Percentiles rank a stretch among this genome's conserved stretches.
phyloP scores from a whole-genome alignment of 2,797 vertebrate species.

The Sebastes iracundus region DNA sequence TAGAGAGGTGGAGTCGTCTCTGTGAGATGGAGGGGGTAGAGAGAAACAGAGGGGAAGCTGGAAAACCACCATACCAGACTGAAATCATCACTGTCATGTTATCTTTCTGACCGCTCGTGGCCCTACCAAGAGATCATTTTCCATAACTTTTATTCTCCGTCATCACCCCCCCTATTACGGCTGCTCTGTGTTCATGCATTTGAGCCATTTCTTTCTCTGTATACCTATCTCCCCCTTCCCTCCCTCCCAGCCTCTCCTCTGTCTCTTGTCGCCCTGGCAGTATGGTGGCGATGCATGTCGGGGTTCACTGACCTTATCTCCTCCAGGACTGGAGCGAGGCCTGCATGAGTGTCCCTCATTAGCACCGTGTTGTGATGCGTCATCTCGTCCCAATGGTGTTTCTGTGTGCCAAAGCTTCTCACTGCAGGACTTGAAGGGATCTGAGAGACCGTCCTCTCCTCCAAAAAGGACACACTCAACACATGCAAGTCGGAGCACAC shows the following conservation, averaged over 20 bases:
- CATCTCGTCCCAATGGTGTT: slow-evolving; percentile 59
- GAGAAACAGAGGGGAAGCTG: slow-evolving; percentile 21
- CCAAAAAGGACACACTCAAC: slow-evolving; percentile 40
- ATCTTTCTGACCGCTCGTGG: not conserved
- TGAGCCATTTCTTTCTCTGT: slow-evolving; percentile 1
- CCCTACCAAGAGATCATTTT: slow-evolving; percentile 2
- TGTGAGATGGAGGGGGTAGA: slow-evolving; percentile 79
- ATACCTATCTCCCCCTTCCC: slow-evolving; percentile 3
- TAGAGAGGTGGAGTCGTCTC: slow-evolving; percentile 90
- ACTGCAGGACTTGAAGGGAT: slow-evolving; percentile 56
- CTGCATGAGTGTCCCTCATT: slow-evolving; percentile 71
- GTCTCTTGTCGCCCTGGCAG: slow-evolving; percentile 52
- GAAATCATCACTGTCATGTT: slow-evolving; percentile 22
- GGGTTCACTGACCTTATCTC: slow-evolving; percentile 58
- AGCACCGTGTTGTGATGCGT: slow-evolving; percentile 63
- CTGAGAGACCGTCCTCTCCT: slow-evolving; percentile 29
- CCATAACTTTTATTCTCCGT: slow-evolving; percentile 7
- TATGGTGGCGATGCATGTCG: slow-evolving; percentile 57
- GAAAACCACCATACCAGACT: slow-evolving; percentile 47
- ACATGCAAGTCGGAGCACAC: slow-evolving; percentile 60
- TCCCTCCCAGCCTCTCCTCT: slow-evolving; percentile 6
- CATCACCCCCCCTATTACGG: not conserved
- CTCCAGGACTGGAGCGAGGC: slow-evolving; percentile 60
- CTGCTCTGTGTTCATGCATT: slow-evolving; percentile 1
- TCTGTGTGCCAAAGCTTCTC: slow-evolving; percentile 82